Percentiles rank a stretch among this genome's conserved stretches.
Conservation (phyloP, 2,113 vertebrate genomes). For the Columba livia region DNA sequence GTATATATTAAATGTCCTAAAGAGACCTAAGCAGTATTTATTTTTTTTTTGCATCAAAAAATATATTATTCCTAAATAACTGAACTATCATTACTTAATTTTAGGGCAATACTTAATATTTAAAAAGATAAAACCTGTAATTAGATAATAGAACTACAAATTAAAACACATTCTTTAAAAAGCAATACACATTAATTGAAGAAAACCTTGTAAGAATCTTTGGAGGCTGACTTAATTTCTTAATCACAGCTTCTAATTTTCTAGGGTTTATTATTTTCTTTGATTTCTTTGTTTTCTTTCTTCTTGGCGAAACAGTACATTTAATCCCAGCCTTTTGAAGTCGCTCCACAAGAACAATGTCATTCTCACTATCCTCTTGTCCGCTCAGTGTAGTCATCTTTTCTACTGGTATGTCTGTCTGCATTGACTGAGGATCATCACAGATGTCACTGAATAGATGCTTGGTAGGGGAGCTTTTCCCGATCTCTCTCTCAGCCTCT, state of each 20-base stretch:
- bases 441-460: not conserved
- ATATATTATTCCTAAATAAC: not conserved
- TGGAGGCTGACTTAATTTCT: conserved; percentile 57
- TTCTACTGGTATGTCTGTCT: not conserved
- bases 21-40: not conserved
- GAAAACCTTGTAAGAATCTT: conserved; percentile 63
- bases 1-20: not conserved
- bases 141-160: not conserved
- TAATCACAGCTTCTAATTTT: conserved; percentile 46
- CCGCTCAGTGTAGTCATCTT: not conserved
- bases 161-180: conserved; percentile 1
- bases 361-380: not conserved
- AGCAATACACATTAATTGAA: not conserved
- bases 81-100: not conserved
- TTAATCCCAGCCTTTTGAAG: conserved; percentile 42
- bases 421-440: not conserved
- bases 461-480: not conserved
- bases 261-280: conserved; percentile 19
- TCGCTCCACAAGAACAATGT: not conserved
- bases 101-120: not conserved
- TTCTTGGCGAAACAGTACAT: conserved; percentile 33
- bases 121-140: not conserved
- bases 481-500: not conserved
- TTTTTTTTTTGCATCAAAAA: not conserved
- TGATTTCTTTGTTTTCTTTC: conserved; percentile 14